phyloP scores from a whole-genome alignment of 2,797 vertebrate species.

The Lithobates sylvaticus region DNA sequence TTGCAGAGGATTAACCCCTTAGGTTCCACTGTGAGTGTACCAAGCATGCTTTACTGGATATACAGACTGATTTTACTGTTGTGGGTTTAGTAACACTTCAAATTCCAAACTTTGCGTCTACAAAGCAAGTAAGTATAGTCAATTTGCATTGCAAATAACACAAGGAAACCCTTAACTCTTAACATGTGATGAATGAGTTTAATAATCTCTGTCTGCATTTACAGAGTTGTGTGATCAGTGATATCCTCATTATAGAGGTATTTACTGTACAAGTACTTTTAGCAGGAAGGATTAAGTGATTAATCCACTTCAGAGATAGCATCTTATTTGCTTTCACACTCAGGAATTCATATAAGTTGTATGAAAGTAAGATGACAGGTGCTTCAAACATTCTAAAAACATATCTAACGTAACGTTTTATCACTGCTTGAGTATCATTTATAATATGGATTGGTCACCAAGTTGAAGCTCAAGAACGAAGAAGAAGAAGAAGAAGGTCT shows the following conservation, averaged over 20 bases:
- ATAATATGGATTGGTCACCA: no score
- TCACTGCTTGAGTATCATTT: no score
- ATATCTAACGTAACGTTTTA: no score
- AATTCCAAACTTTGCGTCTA: not conserved
- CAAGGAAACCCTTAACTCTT: not conserved
- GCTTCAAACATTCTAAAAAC: no score
- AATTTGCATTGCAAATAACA: not conserved
- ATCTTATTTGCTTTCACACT: not conserved
- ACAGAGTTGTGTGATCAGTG: not conserved
- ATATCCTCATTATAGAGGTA: not conserved
- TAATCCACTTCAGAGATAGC: not conserved
- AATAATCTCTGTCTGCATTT: not conserved
- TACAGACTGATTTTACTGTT: no score
- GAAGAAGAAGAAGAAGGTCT: no score
- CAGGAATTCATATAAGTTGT: not conserved
- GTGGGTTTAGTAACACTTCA: no score
- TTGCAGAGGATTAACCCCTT: no score
- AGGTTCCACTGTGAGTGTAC: no score
- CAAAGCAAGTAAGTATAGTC: not conserved
- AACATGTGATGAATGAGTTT: not conserved
- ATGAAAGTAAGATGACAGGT: no score
- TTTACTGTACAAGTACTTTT: not conserved
- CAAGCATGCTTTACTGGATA: no score
- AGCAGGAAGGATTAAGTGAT: not conserved
- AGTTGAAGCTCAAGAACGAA: no score